phyloP scores from a whole-genome alignment of 1,140 invertebrate species.

The Hydropsyche tenuis region DNA sequence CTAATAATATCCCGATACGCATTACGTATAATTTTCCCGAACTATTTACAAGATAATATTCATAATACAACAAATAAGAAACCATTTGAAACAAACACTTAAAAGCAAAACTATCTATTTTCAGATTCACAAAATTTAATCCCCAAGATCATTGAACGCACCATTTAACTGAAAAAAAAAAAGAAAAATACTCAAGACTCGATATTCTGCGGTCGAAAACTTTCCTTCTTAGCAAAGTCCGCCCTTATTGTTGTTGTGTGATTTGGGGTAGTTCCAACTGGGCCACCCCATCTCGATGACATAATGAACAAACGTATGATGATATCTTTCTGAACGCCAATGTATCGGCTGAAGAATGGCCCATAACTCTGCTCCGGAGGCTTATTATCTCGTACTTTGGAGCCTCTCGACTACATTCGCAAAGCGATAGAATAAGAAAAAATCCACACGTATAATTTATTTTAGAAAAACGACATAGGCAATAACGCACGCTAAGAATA shows the following conservation, averaged over 20 bases:
- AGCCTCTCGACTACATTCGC: no score
- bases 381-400: constrained; percentile 16
- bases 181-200: no score
- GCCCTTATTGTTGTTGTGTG: constrained; percentile 22
- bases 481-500: constrained; percentile 10
- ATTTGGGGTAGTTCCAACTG: constrained; percentile 24
- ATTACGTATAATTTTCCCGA: no score
- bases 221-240: background rate
- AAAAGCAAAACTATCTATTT: no score
- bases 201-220: background rate
- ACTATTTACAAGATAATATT: no score
- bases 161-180: no score
- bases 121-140: no score
- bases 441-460: constrained; percentile 13
- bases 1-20: no score
- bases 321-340: constrained; percentile 22
- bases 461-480: constrained; percentile 5
- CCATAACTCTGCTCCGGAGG: constrained; percentile 1
- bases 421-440: background rate
- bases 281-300: background rate
- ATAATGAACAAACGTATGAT: constrained; percentile 24
- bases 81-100: no score
- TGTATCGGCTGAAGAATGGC: constrained; percentile 15
- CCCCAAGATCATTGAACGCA: no score
- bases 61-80: no score